Conservation (phyloP, 2,888 invertebrate species). For the Scaptomyza parva region DNA sequence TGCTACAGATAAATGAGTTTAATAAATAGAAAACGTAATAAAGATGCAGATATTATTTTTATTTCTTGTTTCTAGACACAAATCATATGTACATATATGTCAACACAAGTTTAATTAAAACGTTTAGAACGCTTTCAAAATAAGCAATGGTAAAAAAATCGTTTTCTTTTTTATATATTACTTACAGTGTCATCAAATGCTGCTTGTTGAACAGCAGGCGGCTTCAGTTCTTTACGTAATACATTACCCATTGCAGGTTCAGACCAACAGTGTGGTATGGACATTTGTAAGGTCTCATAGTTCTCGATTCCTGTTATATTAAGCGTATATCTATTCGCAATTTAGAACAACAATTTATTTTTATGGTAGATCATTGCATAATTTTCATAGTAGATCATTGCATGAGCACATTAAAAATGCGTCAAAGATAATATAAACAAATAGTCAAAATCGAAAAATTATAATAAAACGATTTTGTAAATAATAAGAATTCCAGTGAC, state of each 20-base stretch:
- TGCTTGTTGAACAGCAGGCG: slow-evolving; percentile 93
- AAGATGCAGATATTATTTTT: not conserved
- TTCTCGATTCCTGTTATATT: slow-evolving; percentile 93
- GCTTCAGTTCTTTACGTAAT: slow-evolving; percentile 89
- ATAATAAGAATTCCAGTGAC: no score
- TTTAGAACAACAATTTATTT: slow-evolving; percentile 31
- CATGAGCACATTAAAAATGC: no score
- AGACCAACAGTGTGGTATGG: slow-evolving; percentile 91
- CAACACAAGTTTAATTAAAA: no score
- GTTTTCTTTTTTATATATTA: slow-evolving; percentile 20
- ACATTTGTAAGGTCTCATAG: slow-evolving; percentile 89
- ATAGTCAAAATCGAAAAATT: no score
- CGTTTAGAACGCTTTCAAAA: not conserved
- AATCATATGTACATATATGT: not conserved
- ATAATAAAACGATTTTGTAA: no score
- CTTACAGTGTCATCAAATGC: slow-evolving; percentile 91
- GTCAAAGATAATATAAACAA: no score
- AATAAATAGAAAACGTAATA: not conserved
- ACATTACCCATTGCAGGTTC: slow-evolving; percentile 88
- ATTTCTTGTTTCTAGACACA: not conserved
- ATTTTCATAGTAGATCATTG: no score
- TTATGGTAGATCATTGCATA: not conserved
- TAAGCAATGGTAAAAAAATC: not conserved
- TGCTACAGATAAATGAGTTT: not conserved
- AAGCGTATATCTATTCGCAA: slow-evolving; percentile 86